A percentile compares a stretch with the other conserved stretches of the same genome.
Evolutionary conservation across 2,113 vertebrate genomes (phyloP).

Genomic region (Indri indri): DNA sequence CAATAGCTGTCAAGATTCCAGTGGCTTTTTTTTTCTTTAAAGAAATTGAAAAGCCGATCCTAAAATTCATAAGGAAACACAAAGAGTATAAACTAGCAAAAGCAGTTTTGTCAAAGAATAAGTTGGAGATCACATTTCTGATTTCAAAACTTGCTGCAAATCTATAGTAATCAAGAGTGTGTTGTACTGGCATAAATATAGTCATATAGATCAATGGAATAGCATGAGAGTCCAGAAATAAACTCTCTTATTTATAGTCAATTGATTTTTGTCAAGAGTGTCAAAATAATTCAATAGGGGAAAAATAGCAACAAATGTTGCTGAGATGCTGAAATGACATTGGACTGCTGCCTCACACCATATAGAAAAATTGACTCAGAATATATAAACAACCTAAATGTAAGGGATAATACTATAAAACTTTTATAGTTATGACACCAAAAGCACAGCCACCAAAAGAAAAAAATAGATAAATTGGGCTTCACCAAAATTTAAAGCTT

Average conservation of each 20-base stretch:
- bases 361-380: not conserved
- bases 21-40: not conserved
- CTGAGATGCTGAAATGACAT: not conserved
- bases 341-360: not conserved
- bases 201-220: not conserved
- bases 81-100: not conserved
- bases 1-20: not conserved
- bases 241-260: not conserved
- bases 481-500: not conserved
- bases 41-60: not conserved
- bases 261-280: not conserved
- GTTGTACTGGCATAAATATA: not conserved
- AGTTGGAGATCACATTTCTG: not conserved
- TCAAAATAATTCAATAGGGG: not conserved
- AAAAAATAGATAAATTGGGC: not conserved
- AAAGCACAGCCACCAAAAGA: not conserved
- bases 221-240: not conserved
- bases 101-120: not conserved
- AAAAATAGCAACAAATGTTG: not conserved
- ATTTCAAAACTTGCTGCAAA: not conserved
- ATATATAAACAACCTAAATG: not conserved
- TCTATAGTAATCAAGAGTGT: not conserved
- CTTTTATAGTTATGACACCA: not conserved
- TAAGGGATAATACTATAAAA: not conserved
- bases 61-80: not conserved